Evolutionary conservation across 2,113 vertebrate genomes (phyloP), one percentile per base, ranked within the genome.

Genomic region (Acinonyx jubatus): DNA sequence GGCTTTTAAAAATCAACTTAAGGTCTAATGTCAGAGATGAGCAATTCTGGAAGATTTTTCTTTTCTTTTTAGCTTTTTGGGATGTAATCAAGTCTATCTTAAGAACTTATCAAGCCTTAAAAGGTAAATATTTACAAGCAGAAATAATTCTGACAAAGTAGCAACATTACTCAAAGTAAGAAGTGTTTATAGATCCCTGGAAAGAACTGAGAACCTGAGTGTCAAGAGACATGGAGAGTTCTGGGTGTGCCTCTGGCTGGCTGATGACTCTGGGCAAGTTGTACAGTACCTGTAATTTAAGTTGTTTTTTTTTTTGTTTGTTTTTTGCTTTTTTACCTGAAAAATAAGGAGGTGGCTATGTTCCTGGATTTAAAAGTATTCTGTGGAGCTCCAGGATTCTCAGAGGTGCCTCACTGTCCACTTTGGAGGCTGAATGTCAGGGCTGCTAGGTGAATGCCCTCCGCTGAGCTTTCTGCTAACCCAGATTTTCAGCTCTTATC

Each of bases 31-130:
- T 87, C 31, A 86, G 88, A 90, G 29, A 69, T 86, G 9, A 96
- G 38, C 8, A 83, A 93, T 90, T 96, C 33, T 80, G 38, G 68
- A 95, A 65, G 8, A 1, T 65, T 89, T 79, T 68, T 74, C 8
- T 76, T 27, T 73, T 36, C 92, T 73, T 74, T 50, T 36, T 41
- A 97, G 80, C 52, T 61, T 96, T 90, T 31, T 86, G 81, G 65
- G n/a, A 79, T 96, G 23, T 57, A 97, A 86, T 68, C 27, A 87
- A 84, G 83, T 92, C 1, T 80, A 88, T 88, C 65, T 95, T 94
- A 90, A 96, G 73, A 89, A 94, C 83, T 96, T 52, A 97, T 71
- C 65, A 89, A 90, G 7, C 45, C 33, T 38, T 89, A 81, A 86
- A 91, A 95, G 36, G 55, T 92, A 76, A 96, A 68, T 91, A 92